These are phyloP conservation scores for Hedya salicella DNA, from an alignment of 2,888 invertebrate genomes.

Conservation along the genomic window DNA sequence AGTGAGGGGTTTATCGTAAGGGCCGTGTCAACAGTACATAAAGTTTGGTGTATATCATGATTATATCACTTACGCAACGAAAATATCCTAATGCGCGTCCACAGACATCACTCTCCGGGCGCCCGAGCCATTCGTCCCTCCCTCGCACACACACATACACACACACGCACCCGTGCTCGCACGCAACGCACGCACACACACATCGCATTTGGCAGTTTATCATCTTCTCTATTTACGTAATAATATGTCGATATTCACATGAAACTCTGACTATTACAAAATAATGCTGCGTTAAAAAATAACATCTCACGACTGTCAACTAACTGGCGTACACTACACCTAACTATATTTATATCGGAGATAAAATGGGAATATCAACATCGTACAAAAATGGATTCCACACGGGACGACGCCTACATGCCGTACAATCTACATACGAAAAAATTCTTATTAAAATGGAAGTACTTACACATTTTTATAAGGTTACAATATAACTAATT, in stretches of 20 bases:
- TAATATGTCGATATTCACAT: slow-evolving; percentile 75
- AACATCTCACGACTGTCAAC: slow-evolving; percentile 44
- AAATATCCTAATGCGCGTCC: slow-evolving; percentile 63
- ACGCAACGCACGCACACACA: slow-evolving; percentile 51
- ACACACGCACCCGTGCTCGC: slow-evolving; percentile 42
- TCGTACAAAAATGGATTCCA: slow-evolving; percentile 67
- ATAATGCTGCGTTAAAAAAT: slow-evolving; percentile 49
- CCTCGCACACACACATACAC: slow-evolving; percentile 46
- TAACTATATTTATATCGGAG: slow-evolving; percentile 52
- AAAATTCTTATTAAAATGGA: slow-evolving; percentile 82
- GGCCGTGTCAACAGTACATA: slow-evolving; percentile 67
- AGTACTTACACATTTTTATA: slow-evolving; percentile 80
- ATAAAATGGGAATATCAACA: slow-evolving; percentile 74
- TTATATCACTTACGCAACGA: slow-evolving; percentile 77
- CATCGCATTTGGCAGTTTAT: slow-evolving; percentile 82
- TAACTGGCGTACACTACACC: slow-evolving; percentile 32
- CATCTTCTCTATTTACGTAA: slow-evolving; percentile 66
- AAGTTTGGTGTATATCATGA: slow-evolving; percentile 81
- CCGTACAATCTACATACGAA: slow-evolving; percentile 78
- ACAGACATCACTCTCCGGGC: slow-evolving; percentile 50
- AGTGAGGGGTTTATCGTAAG: slow-evolving; percentile 68
- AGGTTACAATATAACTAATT: slow-evolving; percentile 74
- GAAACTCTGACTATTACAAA: slow-evolving; percentile 63
- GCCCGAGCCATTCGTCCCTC: slow-evolving; percentile 48
- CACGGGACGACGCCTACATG: slow-evolving; percentile 72